Conservation (phyloP, 2,797 vertebrate species). For the Sebastes jordani region DNA sequence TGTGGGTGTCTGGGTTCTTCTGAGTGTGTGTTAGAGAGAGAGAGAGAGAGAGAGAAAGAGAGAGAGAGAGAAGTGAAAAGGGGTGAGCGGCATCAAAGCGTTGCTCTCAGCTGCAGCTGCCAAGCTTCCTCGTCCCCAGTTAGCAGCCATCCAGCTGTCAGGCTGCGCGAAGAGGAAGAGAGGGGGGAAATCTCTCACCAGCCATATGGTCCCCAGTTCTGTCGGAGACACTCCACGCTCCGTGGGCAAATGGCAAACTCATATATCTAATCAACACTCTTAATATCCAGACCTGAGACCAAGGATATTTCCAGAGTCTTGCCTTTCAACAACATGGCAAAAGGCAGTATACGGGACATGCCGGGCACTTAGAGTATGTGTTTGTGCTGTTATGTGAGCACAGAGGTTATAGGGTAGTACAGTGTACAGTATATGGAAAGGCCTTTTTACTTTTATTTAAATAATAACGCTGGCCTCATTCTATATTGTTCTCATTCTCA, state of each 20-base stretch:
- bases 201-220: slow-evolving; percentile 93
- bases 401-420: neutral
- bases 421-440: neutral
- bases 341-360: slow-evolving; percentile 18
- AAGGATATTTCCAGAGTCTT: slow-evolving; percentile 71
- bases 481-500: neutral
- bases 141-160: slow-evolving; percentile 90
- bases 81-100: slow-evolving; percentile 86
- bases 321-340: slow-evolving; percentile 67
- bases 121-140: slow-evolving; percentile 88
- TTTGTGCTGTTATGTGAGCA: slow-evolving; percentile 1
- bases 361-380: slow-evolving; percentile 27
- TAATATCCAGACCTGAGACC: slow-evolving; percentile 85
- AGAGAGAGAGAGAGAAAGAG: slow-evolving; percentile 29
- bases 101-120: slow-evolving; percentile 92
- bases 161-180: slow-evolving; percentile 85
- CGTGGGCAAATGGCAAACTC: slow-evolving; percentile 87
- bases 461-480: neutral
- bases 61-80: slow-evolving; percentile 60
- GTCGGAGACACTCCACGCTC: slow-evolving; percentile 84
- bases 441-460: neutral
- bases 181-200: slow-evolving; percentile 91
- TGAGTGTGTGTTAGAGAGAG: slow-evolving; percentile 4
- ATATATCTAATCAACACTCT: slow-evolving; percentile 86
- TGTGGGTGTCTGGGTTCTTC: slow-evolving; percentile 28